Evolutionary conservation across 2,113 vertebrate genomes (phyloP), one percentile per base, ranked within the genome.

Genomic region (Ondatra zibethicus): DNA sequence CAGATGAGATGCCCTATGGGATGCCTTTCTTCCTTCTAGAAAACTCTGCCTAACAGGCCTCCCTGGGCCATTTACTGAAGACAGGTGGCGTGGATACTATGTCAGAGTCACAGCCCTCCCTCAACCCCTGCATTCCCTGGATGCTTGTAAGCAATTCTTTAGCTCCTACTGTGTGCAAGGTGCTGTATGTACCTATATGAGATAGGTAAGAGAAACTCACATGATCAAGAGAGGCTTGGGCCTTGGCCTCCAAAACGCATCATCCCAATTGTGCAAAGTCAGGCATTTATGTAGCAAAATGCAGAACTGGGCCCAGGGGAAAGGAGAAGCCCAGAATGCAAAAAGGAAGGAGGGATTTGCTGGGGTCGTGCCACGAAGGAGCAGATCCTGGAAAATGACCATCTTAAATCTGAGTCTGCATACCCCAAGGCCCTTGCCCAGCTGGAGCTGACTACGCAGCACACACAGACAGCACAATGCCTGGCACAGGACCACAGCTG

Each of bases 181-280:
- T 17, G 52, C 58, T 23, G 1, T 4, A 31, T 55, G 58, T 1
- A 17, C 1, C 55, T 58, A 5, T 58, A 58, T 58, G 55, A 58
- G 55, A 58, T 17, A 58, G 55, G 55, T 58, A 58, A 27, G 1
- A 58, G 50, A 55, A 27, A 1, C 23, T 73, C 76, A 50, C 61
- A 4, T 0, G 33, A 10, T 31, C 70, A 1, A 0, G 42, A 25
- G 33, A 39, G n/a, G n/a, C n/a, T n/a, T n/a, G n/a, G n/a, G n/a
- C n/a, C n/a, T n/a, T n/a, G n/a, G 27, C 39, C 73, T 25, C 1
- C 1, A 7, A 21, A 9, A 9, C 1, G n/a, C n/a, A 27, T 27
- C 0, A 0, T 31, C 31, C 78, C 84, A 4, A 33, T 36, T 19
- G 21, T 19, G 36, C 78, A 39, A 84, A 81, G 39, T 29, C 9